These are phyloP conservation scores for Heliocidaris erythrogramma DNA, from an alignment of 35 echinoderm and acorn worm species.

Conservation along the genomic window DNA sequence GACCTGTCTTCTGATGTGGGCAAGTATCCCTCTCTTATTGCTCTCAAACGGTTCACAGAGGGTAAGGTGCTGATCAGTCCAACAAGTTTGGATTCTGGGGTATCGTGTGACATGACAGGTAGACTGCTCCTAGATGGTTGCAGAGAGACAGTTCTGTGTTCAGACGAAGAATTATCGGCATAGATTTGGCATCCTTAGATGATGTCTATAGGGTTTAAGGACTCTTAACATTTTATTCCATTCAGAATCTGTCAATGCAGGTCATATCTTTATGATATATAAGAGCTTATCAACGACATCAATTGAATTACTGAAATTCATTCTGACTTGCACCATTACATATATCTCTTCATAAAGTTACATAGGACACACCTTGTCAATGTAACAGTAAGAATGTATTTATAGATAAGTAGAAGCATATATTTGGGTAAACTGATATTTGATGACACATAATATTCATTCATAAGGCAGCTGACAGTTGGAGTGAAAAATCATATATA, in stretches of 20 bases:
- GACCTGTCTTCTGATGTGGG: neutral
- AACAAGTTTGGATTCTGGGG: conserved; percentile 46
- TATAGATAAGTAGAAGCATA: neutral
- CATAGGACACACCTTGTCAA: neutral
- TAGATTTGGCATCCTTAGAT: neutral
- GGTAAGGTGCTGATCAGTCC: conserved; percentile 7
- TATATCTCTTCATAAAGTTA: neutral
- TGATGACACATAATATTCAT: neutral
- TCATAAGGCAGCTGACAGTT: neutral
- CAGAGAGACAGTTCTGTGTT: neutral
- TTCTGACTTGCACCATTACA: neutral
- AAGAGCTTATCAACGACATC: neutral
- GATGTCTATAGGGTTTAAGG: no score
- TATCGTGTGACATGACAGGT: conserved; percentile 25
- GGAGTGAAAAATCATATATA: neutral
- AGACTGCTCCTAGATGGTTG: conserved; percentile 9
- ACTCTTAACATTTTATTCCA: neutral
- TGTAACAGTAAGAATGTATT: neutral
- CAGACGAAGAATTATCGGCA: neutral
- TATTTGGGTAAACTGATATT: neutral
- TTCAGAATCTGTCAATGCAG: neutral
- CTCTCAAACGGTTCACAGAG: neutral
- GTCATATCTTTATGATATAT: neutral
- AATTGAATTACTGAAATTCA: neutral
- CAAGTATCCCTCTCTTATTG: neutral